These are phyloP conservation scores for Diabrotica undecimpunctata DNA, from an alignment of 1,140 invertebrate species.

Conservation along the genomic window DNA sequence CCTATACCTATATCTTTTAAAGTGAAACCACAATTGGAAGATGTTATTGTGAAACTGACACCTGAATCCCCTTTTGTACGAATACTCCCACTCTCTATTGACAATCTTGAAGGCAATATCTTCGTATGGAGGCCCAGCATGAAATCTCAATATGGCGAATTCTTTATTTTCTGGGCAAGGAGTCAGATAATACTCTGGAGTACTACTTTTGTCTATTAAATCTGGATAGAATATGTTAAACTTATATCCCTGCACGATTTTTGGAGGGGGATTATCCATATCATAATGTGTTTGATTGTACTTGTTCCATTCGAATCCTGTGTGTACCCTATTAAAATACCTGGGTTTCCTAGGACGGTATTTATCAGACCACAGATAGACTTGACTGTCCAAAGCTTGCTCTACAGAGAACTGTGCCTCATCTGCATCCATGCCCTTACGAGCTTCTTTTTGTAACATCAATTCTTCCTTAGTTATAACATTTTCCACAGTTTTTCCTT, in stretches of 20 bases:
- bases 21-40: slow-evolving; percentile 99
- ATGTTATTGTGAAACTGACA: slow-evolving; percentile 99
- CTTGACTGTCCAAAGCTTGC: slow-evolving; percentile 76
- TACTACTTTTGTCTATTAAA: slow-evolving; percentile 91
- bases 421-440: slow-evolving; percentile 84
- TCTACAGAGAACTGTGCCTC: slow-evolving; percentile 94
- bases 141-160: slow-evolving; percentile 92
- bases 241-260: slow-evolving; percentile 99
- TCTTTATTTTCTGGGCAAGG: slow-evolving; percentile 89
- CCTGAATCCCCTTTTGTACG: slow-evolving; percentile 94
- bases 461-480: slow-evolving; percentile 57
- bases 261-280: slow-evolving; percentile 99
- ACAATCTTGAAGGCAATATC: slow-evolving; percentile 99
- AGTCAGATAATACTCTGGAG: slow-evolving; percentile 91
- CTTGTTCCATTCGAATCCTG: slow-evolving; percentile 99
- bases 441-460: slow-evolving; percentile 71
- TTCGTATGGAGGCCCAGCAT: slow-evolving; percentile 97
- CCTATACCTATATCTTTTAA: slow-evolving; percentile 95
- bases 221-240: slow-evolving; percentile 99
- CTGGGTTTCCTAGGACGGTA: slow-evolving; percentile 95
- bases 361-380: slow-evolving; percentile 97
- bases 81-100: slow-evolving; percentile 98
- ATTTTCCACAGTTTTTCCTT: slow-evolving; percentile 54
- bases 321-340: slow-evolving; percentile 95
- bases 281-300: slow-evolving; percentile 99